phyloP scores from a whole-genome alignment of 2,797 vertebrate species.

The Mus minutoides region DNA sequence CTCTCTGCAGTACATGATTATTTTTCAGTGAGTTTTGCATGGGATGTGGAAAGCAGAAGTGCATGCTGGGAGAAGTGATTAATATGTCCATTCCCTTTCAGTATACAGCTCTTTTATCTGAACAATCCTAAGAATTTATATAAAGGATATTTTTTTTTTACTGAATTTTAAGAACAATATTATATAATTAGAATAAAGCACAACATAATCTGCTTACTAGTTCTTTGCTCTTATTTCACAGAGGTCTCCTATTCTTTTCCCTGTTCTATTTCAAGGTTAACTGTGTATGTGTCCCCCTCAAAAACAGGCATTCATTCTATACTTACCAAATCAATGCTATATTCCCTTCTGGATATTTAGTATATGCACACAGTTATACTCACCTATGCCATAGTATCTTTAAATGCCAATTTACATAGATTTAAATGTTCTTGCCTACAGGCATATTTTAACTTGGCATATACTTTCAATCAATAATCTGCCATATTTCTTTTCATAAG shows the following conservation, averaged over 20 bases:
- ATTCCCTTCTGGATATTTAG: neutral
- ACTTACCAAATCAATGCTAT: neutral
- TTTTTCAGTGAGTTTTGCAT: neutral
- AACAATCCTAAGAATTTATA: neutral
- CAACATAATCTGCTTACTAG: neutral
- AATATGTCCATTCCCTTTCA: neutral
- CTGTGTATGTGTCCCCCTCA: neutral
- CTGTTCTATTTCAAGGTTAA: neutral
- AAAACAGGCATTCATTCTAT: neutral
- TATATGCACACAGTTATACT: neutral
- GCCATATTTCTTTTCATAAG: neutral
- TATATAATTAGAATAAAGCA: neutral
- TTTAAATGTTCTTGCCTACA: neutral
- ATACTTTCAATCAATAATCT: neutral
- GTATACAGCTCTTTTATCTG: neutral
- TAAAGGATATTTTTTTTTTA: neutral
- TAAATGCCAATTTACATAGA: neutral
- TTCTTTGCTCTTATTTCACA: neutral
- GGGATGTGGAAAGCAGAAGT: neutral
- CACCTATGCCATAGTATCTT: neutral
- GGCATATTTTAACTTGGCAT: neutral
- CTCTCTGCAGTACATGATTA: neutral
- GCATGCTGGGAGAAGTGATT: neutral
- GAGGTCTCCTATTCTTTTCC: neutral
- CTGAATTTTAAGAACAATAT: neutral